These are phyloP conservation scores for Porites lobata DNA, from an alignment of 92 coral and sea anemone species.

Conservation along the genomic window DNA sequence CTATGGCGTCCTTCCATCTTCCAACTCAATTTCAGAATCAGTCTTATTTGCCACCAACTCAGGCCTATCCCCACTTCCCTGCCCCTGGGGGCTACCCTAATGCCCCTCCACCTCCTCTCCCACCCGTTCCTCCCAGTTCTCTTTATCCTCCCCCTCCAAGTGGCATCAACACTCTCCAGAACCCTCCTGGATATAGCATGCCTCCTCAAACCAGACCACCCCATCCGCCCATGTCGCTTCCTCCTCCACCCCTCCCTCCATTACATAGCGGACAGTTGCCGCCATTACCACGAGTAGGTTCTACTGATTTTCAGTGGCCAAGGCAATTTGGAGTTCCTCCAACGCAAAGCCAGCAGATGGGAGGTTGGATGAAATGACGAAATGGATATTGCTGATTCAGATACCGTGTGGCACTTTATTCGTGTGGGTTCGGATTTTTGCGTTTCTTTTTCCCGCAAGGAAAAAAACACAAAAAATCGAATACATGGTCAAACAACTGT, in stretches of 20 bases:
- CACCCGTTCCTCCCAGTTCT: conserved; percentile 65
- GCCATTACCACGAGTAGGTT: conserved; percentile 71
- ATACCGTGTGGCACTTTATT: background rate
- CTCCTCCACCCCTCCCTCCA: conserved; percentile 87
- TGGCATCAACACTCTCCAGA: conserved; percentile 68
- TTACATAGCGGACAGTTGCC: conserved; percentile 73
- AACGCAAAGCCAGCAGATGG: conserved; percentile 81
- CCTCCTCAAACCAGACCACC: conserved; percentile 74
- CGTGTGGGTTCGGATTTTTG: no score
- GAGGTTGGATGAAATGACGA: conserved; percentile 96
- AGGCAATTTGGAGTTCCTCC: conserved; percentile 89
- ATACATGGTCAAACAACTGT: no score
- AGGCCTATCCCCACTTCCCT: conserved; percentile 63
- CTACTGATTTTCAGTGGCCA: conserved; percentile 81
- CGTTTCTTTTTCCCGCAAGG: no score
- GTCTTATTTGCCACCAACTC: conserved; percentile 76
- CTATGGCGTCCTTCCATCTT: conserved; percentile 73
- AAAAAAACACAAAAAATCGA: no score
- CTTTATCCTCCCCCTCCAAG: conserved; percentile 84
- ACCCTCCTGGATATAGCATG: conserved; percentile 81
- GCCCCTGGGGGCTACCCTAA: conserved; percentile 62
- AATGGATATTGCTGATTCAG: background rate
- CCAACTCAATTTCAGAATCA: conserved; percentile 74
- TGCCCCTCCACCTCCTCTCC: conserved; percentile 75
- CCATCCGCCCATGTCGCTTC: conserved; percentile 75